Base-by-base conservation (phyloP, 2,888 invertebrate species). In the Pterobdella sp. region DNA sequence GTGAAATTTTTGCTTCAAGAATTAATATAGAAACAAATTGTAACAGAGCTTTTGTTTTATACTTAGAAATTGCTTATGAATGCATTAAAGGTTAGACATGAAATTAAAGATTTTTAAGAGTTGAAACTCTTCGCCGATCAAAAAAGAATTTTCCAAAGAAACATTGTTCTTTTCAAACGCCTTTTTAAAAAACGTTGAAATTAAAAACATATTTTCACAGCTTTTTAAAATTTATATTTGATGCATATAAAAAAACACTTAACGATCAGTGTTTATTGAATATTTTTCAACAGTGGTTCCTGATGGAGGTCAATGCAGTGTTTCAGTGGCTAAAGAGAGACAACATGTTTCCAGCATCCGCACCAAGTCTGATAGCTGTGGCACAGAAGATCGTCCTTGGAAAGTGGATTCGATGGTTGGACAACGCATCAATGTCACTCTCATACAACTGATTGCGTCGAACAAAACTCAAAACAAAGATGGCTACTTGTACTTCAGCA, bases 401-500 rank as follows among this genome's bases (percentile, higher is more conserved):
- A 63, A 2, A 29, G 60, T 71, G 32, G 63, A 63, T 14, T 34
- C 71, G 26, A 42, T 71, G 56, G 63, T 34, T n/a, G 71, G 71
- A n/a, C 71, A 71, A 63, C 49, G 32, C 52, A 71, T 71, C 35
- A 71, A 71, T 35, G 26, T 63, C 56, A 71, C 34, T n/a, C 63
- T 71, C 35, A 29, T 71, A 14, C 71, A 71, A 37, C 36, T 71
- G 26, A 65, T 56, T 26, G 18, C 60, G 60, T 56, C 60, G 60
- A 56, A 56, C 60, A 56, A 56, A n/a, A 56, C 60, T 26, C 4
- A 22, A 22, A n/a, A 22, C 60, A 56, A n/a, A 26, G 4, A 3
- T 4, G 10, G 10, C n/a, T 56, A 4, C n/a, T 56, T 56, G 60
- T 56, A 56, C 60, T 56, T 56, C 60, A 56, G 60, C 60, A 18